Evolutionary conservation across 2,113 vertebrate genomes (phyloP), one percentile per base, ranked within the genome.

Genomic region (Prionailurus bengalensis): DNA sequence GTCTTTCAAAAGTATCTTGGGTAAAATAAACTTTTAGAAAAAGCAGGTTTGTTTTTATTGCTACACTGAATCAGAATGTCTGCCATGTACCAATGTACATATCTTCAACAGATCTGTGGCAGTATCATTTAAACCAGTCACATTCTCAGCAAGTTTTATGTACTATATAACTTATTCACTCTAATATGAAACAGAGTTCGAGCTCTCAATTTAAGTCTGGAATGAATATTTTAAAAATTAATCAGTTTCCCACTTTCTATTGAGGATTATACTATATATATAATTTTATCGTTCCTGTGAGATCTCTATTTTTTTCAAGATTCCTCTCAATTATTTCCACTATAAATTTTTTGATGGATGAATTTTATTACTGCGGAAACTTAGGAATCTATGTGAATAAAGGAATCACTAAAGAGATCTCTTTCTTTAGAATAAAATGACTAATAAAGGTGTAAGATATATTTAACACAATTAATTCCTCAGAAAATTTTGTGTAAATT

Each of bases 161-260:
- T 45, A 71, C 36, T 39, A 31, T 15, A 15, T 65, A 94, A 80
- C 42, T 84, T 82, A 27, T 66, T 88, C 58, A 91, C 4, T 66
- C 16, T 78, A 96, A 87, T 51, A 79, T 51, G 7, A 94, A 93
- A 74, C 12, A n/a, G 19, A 42, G 4, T 70, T 89, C 71, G 8
- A 91, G 17, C 39, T 90, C n/a, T 58, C 80, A 80, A 61, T 82
- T 95, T 97, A 85, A 95, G 79, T 66, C 53, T 85, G 85, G n/a
- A 91, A 71, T 81, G 79, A 83, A 85, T 88, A 95, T 89, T 96
- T 88, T 66, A 97, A 97, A 88, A 76, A 76, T 96, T 92, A 96
- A 96, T 51, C 19, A 86, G 39, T 84, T 87, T 73, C 21, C 36
- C 17, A 82, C 16, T 94, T 94, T 73, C 48, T 81, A 79, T 65